These are phyloP conservation scores for Pterostichus madidus DNA, from an alignment of 2,888 invertebrate species.

Conservation along the genomic window DNA sequence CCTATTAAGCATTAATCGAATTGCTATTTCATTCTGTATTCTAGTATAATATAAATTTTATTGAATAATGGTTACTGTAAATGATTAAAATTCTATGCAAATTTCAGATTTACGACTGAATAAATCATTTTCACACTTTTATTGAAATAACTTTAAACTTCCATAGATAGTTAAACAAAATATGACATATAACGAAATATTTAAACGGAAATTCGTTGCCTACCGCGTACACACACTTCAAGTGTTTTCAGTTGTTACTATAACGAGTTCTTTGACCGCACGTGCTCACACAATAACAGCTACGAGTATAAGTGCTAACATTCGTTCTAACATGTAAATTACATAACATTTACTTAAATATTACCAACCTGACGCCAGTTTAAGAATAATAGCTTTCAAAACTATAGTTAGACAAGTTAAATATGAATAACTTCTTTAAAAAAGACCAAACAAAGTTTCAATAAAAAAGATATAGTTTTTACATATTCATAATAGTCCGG, in stretches of 20 bases:
- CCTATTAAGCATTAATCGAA: too few species aligned
- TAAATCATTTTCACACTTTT: not conserved
- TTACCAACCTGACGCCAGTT: not conserved
- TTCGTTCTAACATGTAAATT: conserved; percentile 16
- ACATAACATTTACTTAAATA: conserved; percentile 1
- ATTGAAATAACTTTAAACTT: not conserved
- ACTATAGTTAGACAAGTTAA: not conserved
- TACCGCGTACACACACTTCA: not conserved
- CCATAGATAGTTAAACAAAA: not conserved
- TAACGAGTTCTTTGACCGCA: conserved; percentile 50
- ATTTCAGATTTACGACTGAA: too few species aligned
- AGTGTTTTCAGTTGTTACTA: not conserved
- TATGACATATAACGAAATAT: conserved; percentile 4
- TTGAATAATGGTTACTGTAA: too few species aligned
- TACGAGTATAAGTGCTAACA: not conserved
- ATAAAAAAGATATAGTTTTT: too few species aligned
- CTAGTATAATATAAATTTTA: too few species aligned
- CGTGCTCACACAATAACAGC: conserved; percentile 41
- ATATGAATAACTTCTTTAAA: not conserved
- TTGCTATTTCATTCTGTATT: too few species aligned
- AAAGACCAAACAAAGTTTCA: too few species aligned
- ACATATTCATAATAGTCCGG: too few species aligned
- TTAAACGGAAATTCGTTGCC: conserved; percentile 26
- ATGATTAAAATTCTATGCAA: too few species aligned
- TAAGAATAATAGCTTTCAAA: not conserved